Conservation (phyloP, 1,140 invertebrate genomes). For the Drosophila baimaii region DNA sequence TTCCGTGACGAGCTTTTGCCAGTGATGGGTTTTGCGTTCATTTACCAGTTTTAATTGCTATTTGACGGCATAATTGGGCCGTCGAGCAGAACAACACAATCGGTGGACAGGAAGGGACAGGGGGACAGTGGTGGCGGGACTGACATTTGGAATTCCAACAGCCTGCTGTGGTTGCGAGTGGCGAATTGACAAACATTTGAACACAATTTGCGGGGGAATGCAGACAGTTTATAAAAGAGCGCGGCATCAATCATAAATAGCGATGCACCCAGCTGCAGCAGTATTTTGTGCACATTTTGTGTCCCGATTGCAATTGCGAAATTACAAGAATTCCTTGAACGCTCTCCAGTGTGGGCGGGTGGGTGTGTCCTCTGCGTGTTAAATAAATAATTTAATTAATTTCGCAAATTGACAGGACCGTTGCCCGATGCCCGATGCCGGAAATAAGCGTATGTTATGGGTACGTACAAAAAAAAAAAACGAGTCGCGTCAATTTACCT, state of each 20-base stretch:
- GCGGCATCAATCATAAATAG: constrained; percentile 62
- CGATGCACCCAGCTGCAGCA: constrained; percentile 34
- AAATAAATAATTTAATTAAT: constrained; percentile 83
- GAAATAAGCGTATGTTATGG: constrained; percentile 34
- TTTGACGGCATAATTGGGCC: constrained; percentile 48
- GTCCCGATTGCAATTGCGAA: constrained; percentile 34
- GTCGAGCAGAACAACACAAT: constrained; percentile 48
- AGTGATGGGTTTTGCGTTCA: constrained; percentile 21
- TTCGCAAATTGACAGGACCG: constrained; percentile 71
- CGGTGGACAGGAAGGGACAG: background rate
- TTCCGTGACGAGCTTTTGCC: constrained; percentile 14
- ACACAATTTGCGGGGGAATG: constrained; percentile 40
- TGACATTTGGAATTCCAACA: constrained; percentile 32
- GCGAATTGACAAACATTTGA: constrained; percentile 69
- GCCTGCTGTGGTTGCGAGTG: constrained; percentile 37
- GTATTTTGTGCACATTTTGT: constrained; percentile 31
- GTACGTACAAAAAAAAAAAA: constrained; percentile 21
- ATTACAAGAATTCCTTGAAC: constrained; percentile 39
- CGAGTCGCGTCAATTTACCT: constrained; percentile 22
- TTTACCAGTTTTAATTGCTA: constrained; percentile 41
- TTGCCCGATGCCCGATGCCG: no score
- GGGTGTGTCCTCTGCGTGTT: constrained; percentile 43
- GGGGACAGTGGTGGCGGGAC: constrained; percentile 11
- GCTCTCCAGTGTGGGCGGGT: no score
- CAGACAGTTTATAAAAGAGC: constrained; percentile 70